Base-by-base conservation (phyloP, 2,797 vertebrate genomes). In the Acipenser ruthenus region DNA sequence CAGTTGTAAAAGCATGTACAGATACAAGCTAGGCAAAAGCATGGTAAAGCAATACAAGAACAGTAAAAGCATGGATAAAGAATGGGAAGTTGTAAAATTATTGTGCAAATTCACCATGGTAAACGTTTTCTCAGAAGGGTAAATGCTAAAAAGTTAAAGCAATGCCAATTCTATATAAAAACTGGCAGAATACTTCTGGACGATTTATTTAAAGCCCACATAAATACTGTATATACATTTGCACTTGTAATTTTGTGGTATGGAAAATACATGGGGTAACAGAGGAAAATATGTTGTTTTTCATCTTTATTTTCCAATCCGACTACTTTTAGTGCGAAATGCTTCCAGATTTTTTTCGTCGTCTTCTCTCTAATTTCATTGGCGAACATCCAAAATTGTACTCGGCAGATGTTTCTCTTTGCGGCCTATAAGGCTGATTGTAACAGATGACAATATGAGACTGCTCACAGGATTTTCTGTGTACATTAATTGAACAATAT, bases 181-280 rank as follows among this genome's bases (percentile, higher is more conserved):
- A 48, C 72, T 63, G 68, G 72, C 73, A 65, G 64, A 15, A 65
- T 73, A 71, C 78, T 79, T 74, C 67, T 49, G 71, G 15, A 70
- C 67, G 76, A 79, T 84, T 86, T 88, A 87, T 88, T 88, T 85
- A 73, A 77, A 87, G 86, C 65, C 50, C 70, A 73, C 75, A 82
- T 83, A 87, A 87, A 84, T 79, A 70, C 69, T 81, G 78, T 74
- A 37, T 76, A 77, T 75, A 83, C 84, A 83, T 84, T 79, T 80
- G 79, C 78, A 88, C 80, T 53, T 84, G 84, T 88, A 87, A 90
- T 90, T 90, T 89, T 88, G 91, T 84, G 90, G 90, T 73, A 75
- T 74, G 79, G 77, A 74, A 78, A 85, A 85, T 81, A 78, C 71
- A 79, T 75, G 84, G 79, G 77, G 73, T 69, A 80, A 79, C 77